Base-by-base conservation (phyloP, 64 coral and sea anemone species). In the Hydrozoanthus tunicans region DNA sequence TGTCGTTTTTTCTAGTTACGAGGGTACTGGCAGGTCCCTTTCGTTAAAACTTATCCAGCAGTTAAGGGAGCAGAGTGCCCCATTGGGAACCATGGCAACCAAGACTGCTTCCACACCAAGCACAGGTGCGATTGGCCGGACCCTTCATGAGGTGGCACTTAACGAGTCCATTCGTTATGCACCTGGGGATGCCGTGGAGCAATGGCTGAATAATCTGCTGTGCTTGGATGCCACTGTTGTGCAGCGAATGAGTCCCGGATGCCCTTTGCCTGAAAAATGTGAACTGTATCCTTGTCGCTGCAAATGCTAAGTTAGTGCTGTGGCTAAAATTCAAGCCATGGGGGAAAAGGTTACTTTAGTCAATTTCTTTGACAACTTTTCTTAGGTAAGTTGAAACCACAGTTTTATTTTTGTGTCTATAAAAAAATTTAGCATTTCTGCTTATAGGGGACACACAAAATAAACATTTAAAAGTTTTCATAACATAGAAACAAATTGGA, bases 91-190 rank as follows among this genome's bases (percentile, higher is more conserved):
- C 9, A 73, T 66, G 66, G 64, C 91, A 90, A 69, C 90, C 7
- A 92, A 94, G 51, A 69, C 84, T 77, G 56, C 89, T 3, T 77
- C 67, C 23, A 88, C 67, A 13, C 69, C 51, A 59, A 91, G 64
- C 5, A 73, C 93, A 11, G 65, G 73, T 6, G 58, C 79, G 12
- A n/a, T 95, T 51, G 94, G 94, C 2, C 94, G 97, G n/a, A 94
- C 82, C 26, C 89, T 99, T 74, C 79, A 93, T 56, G 97, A 99
- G 72, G 90, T 99, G 6, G 77, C 90, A 51, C 55, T 99, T 10
- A 94, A 94, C 56, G 97, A 99, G 79, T 99, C 97, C 9, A 99
- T 99, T 13, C 94, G 97, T 14, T 99, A 99, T 86, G 94, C 92
- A 1, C 85, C 97, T 3, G 94, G 90, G 11, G 97, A 99, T 88